phyloP scores from a whole-genome alignment of 2,797 vertebrate species.

The Megalops cyprinoides region DNA sequence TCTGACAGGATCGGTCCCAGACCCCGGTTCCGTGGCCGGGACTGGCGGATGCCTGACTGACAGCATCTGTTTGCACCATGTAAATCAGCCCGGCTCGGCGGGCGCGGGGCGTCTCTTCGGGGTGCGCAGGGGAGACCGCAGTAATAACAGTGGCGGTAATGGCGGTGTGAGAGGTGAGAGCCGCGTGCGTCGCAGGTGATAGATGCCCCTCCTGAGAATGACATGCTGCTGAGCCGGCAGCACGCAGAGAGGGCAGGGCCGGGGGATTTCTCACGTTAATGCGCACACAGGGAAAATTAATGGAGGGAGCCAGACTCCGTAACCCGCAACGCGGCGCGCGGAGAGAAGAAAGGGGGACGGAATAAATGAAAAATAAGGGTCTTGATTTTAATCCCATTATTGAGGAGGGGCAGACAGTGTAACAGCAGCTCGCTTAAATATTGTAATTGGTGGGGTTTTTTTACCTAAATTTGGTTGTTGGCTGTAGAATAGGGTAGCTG shows the following conservation, averaged over 20 bases:
- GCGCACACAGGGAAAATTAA: conserved; percentile 2
- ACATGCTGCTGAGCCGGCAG: neutral
- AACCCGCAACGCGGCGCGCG: conserved; percentile 61
- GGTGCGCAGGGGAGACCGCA: neutral
- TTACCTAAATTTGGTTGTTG: neutral
- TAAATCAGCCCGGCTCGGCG: conserved; percentile 23
- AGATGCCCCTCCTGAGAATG: conserved; percentile 44
- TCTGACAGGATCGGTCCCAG: neutral
- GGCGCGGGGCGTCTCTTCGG: neutral
- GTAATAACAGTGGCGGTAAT: conserved; percentile 1
- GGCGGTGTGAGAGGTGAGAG: conserved; percentile 30
- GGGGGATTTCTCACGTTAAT: neutral
- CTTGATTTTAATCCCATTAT: conserved; percentile 48
- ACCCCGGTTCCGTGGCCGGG: neutral
- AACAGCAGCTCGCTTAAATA: neutral
- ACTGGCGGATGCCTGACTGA: conserved; percentile 6
- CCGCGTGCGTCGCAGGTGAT: conserved; percentile 23
- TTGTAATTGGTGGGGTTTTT: neutral
- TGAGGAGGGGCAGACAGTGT: neutral
- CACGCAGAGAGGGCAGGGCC: neutral
- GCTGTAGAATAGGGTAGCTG: conserved; percentile 37
- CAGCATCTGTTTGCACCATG: conserved; percentile 19
- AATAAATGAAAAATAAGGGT: conserved; percentile 59
- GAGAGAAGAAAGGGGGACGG: conserved; percentile 55
- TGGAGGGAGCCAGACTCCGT: conserved; percentile 52